Evolutionary conservation across 2,888 invertebrate genomes (phyloP), one percentile per base, ranked within the genome.

Genomic region (Fabriciana adippe): DNA sequence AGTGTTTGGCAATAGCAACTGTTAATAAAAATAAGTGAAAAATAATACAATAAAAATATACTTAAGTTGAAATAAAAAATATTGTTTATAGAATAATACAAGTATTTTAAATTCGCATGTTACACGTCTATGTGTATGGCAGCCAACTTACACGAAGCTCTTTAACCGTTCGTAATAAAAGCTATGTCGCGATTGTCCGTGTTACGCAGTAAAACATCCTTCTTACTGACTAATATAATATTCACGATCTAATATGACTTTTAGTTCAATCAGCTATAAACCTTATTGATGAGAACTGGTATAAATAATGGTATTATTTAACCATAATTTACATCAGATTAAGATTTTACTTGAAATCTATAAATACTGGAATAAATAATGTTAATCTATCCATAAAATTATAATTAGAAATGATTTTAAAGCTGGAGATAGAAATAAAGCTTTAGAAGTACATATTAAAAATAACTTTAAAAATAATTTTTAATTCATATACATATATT

Each of bases 111-210:
- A 48, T 48, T 4, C 15, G n/a, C 18, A 14, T 35, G 48, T 73
- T 74, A 72, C 75, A 63, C 26, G 8, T 69, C 83, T 74, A 82
- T 89, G 86, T 89, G 70, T 84, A 41, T 54, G 73, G 31, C 73
- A 54, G 68, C 77, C 82, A 75, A 77, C 79, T 85, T 89, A 86
- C 85, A 78, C 84, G 83, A 83, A 83, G 83, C 90, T 88, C 88
- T 87, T 89, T 89, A 89, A 87, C 86, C 89, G 86, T 88, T 87
- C 84, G 88, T 85, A 87, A 89, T 91, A 91, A 92, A 92, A 87
- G 81, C 83, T 82, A 83, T 85, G 81, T 85, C 81, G 82, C 86
- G 83, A 89, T 89, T 89, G 90, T 91, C 90, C 90, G 90, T 85
- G 89, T 91, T 91, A 92, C 91, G 90, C 90, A 85, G 88, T 90